Base-by-base conservation (phyloP, 2,113 vertebrate species). In the Poecilia latipinna region DNA sequence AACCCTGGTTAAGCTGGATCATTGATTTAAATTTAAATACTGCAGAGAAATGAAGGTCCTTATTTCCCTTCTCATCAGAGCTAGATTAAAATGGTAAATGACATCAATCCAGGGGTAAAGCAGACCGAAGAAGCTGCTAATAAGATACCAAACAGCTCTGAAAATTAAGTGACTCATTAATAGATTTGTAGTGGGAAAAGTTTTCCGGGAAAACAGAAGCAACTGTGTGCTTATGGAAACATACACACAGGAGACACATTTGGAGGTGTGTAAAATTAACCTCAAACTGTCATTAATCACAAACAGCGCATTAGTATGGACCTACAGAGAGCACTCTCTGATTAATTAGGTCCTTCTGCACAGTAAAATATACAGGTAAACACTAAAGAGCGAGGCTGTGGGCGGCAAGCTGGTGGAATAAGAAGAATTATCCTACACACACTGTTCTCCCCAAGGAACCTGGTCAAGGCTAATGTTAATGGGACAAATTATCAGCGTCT, bases 161-260 rank as follows among this genome's bases (percentile, higher is more conserved):
- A 90, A 81, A 65, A 73, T 84, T 82, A 92, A 89, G 88, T 86
- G 89, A 92, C 85, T 90, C 88, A 92, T 92, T 89, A 88, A 89
- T 78, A 78, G 70, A 68, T 80, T 66, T 72, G 35, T 44, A 85
- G 71, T 72, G 82, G 75, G 37, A 26, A 65, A 87, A 82, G 72
- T 88, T 85, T 64, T 17, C 62, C 65, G 83, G 87, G 87, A 79
- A 80, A 90, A 84, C 77, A 83, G 75, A 80, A 84, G 82, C 83
- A 79, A 83, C 57, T 78, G 78, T 76, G 71, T 77, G 70, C 61
- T 15, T 48, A 69, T 61, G 32, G 62, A 68, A 70, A 78, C 74
- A 60, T 42, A 73, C 61, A 71, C 75, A 77, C 72, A 44, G 68
- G 80, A 86, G 81, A 78, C 74, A 0, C 86, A 76, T 85, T 86